These are phyloP conservation scores for Palythoa caribaeorum DNA, from an alignment of 92 coral and sea anemone species.

Conservation along the genomic window DNA sequence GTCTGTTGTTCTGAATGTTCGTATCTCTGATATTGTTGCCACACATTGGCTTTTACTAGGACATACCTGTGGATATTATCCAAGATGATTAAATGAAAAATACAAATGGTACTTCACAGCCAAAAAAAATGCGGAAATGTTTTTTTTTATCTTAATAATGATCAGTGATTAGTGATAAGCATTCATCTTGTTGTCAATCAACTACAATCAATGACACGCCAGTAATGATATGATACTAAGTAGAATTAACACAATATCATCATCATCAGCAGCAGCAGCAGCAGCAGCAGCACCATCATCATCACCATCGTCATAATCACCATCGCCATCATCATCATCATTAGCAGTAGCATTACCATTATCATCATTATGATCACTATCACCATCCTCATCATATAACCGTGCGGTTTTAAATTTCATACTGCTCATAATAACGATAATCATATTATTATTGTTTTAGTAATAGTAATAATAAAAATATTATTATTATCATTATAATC, in stretches of 20 bases:
- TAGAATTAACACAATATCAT: background rate
- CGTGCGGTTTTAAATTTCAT: too few relatives aligned
- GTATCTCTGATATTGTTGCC: slow-evolving; percentile 63
- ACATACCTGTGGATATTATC: slow-evolving; percentile 33
- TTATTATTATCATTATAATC: too few relatives aligned
- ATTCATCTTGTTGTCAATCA: too few relatives aligned
- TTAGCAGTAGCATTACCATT: background rate
- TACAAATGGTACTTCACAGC: background rate
- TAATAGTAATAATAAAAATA: too few relatives aligned
- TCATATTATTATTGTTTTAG: too few relatives aligned
- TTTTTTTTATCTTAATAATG: too few relatives aligned
- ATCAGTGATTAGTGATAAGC: too few relatives aligned
- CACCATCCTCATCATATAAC: too few relatives aligned
- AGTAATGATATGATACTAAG: too few relatives aligned
- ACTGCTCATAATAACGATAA: too few relatives aligned
- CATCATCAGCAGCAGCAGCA: background rate
- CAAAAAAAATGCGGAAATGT: background rate
- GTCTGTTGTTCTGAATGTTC: slow-evolving; percentile 53
- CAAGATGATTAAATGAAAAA: background rate
- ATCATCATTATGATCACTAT: background rate
- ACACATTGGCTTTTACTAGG: slow-evolving; percentile 66
- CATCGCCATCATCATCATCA: background rate
- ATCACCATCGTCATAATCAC: background rate
- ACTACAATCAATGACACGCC: too few relatives aligned
- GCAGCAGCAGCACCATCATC: background rate